Base-by-base conservation (phyloP, 2,888 invertebrate species). In the Amphipyra berbera region DNA sequence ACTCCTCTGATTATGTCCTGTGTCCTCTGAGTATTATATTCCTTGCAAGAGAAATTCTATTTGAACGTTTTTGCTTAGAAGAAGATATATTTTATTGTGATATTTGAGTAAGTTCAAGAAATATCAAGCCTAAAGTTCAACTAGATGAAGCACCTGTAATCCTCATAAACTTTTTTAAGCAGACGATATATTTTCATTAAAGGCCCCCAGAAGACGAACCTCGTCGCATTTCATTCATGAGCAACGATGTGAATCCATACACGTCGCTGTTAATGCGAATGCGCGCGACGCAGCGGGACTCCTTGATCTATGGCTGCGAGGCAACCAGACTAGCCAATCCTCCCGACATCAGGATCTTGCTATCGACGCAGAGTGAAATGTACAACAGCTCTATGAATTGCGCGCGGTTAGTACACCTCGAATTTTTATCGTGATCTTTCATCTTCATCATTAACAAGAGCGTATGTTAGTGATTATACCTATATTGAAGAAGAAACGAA, bases 191-290 rank as follows among this genome's bases (percentile, higher is more conserved):
- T 73, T 44, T 74, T 78, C 8, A 52, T 58, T 66, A 33, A 13
- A 90, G 88, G 57, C 59, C 78, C 1, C 80, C 81, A 73, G 82
- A 85, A 54, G 86, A 88, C 42, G 82, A 85, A 9, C 65, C 81
- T 1, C 73, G 74, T 12, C 90, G 90, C 12, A 91, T 94, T 44
- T 93, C 94, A 0, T 94, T 94, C 73, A 89, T 94, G 89, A 82
- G 83, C 65, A 87, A 88, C 46, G 88, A 90, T 10, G 70, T 78
- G 0, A 79, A 82, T 33, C 89, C 90, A 0, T 87, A 89, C 74
- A 69, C 86, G 0, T 77, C 87, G 0, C 62, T 90, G 38, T 66
- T 90, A 27, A 79, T 82, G 66, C 83, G 83, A 54, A 71, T 85
- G 61, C 84, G 83, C 6, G 68, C 79, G 1, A 79, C 65, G 47